Evolutionary conservation across 2,797 vertebrate species (phyloP).

Genomic region (Euthynnus affinis): DNA sequence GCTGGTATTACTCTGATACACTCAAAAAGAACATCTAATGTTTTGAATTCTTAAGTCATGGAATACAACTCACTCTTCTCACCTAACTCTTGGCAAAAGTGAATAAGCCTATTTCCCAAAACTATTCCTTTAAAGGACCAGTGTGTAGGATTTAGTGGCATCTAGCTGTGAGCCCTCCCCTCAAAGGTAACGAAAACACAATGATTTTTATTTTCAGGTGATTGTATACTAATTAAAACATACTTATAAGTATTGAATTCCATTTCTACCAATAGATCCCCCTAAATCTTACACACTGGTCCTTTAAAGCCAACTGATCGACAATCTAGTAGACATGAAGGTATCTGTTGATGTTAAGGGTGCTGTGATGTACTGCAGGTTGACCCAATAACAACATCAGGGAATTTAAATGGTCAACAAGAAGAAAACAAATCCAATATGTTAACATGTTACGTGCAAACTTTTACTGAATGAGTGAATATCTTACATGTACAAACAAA

Average conservation of each 20-base stretch:
- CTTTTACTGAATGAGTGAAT: conserved; percentile 28
- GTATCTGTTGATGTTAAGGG: conserved; percentile 10
- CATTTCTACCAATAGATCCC: no score
- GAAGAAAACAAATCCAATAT: conserved; percentile 13
- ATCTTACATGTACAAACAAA: conserved; percentile 29
- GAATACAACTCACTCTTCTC: neutral
- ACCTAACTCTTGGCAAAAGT: neutral
- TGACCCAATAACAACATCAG: conserved; percentile 43
- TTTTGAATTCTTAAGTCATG: neutral
- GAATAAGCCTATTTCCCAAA: conserved; percentile 1
- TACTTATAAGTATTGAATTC: no score
- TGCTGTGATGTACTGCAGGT: conserved; percentile 37
- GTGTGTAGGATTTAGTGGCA: no score
- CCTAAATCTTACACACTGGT: neutral
- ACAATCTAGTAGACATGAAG: conserved; percentile 18
- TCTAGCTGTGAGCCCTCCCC: no score
- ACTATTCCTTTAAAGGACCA: conserved; percentile 7
- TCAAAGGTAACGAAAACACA: no score
- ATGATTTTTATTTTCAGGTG: no score
- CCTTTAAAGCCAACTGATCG: conserved; percentile 5
- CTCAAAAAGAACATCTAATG: neutral
- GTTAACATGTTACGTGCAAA: neutral
- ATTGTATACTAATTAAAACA: no score
- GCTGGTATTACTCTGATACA: no score
- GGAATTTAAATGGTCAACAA: conserved; percentile 44